Evolutionary conservation across 1,140 invertebrate genomes (phyloP), one percentile per base, ranked within the genome.

Genomic region (Sitophilus oryzae): DNA sequence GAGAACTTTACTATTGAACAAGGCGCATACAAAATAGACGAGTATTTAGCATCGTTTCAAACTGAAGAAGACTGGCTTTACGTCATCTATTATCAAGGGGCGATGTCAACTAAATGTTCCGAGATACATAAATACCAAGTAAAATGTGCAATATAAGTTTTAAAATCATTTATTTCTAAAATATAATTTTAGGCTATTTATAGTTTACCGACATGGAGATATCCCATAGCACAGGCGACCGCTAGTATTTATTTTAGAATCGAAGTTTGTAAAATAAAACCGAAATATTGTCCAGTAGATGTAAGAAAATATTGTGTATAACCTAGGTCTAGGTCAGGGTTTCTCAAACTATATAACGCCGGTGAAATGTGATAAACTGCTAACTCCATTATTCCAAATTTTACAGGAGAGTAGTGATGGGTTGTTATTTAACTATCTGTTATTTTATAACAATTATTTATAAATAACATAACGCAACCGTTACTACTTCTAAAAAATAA

Each of bases 181-280:
- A n/a, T n/a, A n/a, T 43, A 1, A 22, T 52, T 52, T 40, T 21
- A 61, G 59, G 54, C 50, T 23, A 61, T 57, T 2, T 61, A 48
- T 19, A 48, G 49, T 10, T 46, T 61, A 41, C 59, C 59, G 35
- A 50, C 59, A 11, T 25, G 40, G 35, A 41, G 25, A 16, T 61
- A 61, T 23, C 59, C 59, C n/a, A 51, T 61, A 18, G 38, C 59
- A n/a, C 59, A 61, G 23, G 54, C 51, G 3, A 61, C 59, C 0
- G 59, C 59, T 5, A 61, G 59, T 23, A 30, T 61, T 15, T 61
- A 42, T 49, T 61, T 61, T 40, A 51, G 35, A 9, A 61, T 61
- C 22, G 59, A 61, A 48, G 46, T 61, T 25, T 61, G 37, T 6
- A 50, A 43, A 34, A 15, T 36, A 5, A 35, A 57, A 41, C 59